These are phyloP conservation scores for Amphibalanus amphitrite DNA, from an alignment of 1,140 invertebrate species.

Conservation along the genomic window DNA sequence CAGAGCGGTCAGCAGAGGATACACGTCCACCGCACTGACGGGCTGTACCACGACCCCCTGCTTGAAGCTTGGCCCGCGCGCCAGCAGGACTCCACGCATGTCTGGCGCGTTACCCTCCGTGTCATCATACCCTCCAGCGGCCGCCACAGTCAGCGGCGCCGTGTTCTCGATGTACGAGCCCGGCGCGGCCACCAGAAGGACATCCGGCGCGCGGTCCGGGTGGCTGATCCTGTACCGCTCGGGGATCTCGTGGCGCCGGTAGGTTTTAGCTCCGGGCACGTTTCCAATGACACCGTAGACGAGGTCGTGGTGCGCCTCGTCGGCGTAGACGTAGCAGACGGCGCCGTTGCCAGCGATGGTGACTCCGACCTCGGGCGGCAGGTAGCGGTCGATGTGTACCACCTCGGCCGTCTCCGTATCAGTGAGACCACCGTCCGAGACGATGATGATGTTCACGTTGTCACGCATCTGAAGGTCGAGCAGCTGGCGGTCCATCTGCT, in stretches of 20 bases:
- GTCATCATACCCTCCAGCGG: neutral
- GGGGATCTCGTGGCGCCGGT: neutral
- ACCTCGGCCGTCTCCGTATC: neutral
- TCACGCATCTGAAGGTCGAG: neutral
- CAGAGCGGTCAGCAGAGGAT: neutral
- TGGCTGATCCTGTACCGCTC: neutral
- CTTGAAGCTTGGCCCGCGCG: neutral
- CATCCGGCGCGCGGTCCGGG: neutral
- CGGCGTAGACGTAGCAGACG: neutral
- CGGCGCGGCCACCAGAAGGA: neutral
- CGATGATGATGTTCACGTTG: neutral
- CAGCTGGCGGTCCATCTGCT: neutral
- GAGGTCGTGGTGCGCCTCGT: neutral
- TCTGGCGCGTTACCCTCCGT: neutral
- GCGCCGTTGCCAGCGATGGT: neutral
- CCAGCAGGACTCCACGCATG: neutral
- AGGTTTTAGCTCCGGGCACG: neutral
- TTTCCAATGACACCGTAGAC: neutral
- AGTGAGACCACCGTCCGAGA: neutral
- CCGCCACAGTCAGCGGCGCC: neutral
- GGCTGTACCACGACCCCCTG: neutral
- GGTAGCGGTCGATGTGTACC: neutral
- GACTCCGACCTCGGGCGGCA: neutral
- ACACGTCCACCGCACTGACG: neutral
- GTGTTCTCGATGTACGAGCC: conserved; percentile 1